Base-by-base conservation (phyloP, 2,797 vertebrate species). In the Luscinia megarhynchos region DNA sequence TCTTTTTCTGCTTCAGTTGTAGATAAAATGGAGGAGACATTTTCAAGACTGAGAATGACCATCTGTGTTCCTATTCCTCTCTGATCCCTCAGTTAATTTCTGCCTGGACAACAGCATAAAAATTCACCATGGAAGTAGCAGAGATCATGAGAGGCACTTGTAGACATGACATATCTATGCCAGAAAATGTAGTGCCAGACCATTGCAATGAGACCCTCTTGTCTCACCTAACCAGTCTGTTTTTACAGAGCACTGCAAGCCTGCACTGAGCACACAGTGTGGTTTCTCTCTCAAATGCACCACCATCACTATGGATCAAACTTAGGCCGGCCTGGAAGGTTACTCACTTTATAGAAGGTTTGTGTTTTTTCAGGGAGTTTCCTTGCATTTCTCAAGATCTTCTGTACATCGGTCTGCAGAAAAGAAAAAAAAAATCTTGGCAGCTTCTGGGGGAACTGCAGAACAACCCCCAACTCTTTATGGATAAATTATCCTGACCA, bases 291-390 rank as follows among this genome's bases (percentile, higher is more conserved):
- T 34, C 41, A 50, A 41, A 50, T 6, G 38, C 41, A 64, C 11
- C 26, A 8, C 51, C 34, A 32, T 13, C 45, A 13, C 20, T 45
- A 4, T 1, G 4, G 55, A 73, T 34, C n/a, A 78, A 30, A 34
- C 24, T 13, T 5, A 41, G 13, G 29, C 14, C 4, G 9, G 21
- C 27, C 45, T 51, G 50, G 40, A 84, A 62, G 1, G n/a, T 51
- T 61, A 93, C 97, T 97, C 95, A 99, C 99, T 98, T 99, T 99
- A 73, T 99, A 99, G 95, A 99, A 99, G 19, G 99, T 99, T 79
- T 99, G 99, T 40, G 99, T 99, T 98, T 99, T 99, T 96, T 99
- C 99, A 29, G 99, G 99, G 66, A 99, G 98, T 96, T 99, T 99
- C 85, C 99, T 98, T 92, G 99, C 99, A 79, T 99, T 99, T 96